Evolutionary conservation across 2,797 vertebrate species (phyloP), one percentile per base, ranked within the genome.

Genomic region (Kryptopterus vitreolus): DNA sequence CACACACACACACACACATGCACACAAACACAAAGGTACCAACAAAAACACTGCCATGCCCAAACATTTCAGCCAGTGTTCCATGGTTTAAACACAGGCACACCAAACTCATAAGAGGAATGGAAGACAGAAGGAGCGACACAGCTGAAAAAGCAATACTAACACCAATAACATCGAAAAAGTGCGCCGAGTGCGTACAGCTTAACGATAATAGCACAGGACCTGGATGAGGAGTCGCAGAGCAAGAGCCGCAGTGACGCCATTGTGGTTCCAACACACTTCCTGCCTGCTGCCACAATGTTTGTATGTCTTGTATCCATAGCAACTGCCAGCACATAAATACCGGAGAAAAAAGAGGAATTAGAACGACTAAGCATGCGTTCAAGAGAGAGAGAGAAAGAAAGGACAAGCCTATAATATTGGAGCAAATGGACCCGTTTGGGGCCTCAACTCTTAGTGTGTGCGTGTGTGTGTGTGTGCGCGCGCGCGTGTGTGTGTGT

Each of bases 201-300:
- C 87, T 90, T 81, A 86, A 90, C 88, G 90, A 92, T 91, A 91
- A 91, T 87, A 91, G 89, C 89, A 88, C 85, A 43, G 84, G 76
- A 90, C 83, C 86, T 89, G 89, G 88, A 89, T 33, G 81, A 90
- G 87, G 57, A 85, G 83, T 78, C 87, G 88, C 82, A 89, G 89
- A 2, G 77, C 87, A 81, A 93, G 94, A 94, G 94, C 93, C 92
- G 91, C 93, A 93, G 90, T 94, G 94, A 94, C 94, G 93, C 92
- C 93, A 94, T 93, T 94, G 93, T 92, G 94, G 94, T 94, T 94
- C 92, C 87, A 85, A 88, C 91, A 91, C 87, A 94, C 93, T 94
- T 94, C 94, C 94, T 94, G 94, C 93, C 94, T 93, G 88, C 89
- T 80, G 88, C 94, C 91, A 85, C 92, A 93, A 86, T 94, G 92